Conservation (phyloP, 2,888 invertebrate species). For the Nephrotoma appendiculata region DNA sequence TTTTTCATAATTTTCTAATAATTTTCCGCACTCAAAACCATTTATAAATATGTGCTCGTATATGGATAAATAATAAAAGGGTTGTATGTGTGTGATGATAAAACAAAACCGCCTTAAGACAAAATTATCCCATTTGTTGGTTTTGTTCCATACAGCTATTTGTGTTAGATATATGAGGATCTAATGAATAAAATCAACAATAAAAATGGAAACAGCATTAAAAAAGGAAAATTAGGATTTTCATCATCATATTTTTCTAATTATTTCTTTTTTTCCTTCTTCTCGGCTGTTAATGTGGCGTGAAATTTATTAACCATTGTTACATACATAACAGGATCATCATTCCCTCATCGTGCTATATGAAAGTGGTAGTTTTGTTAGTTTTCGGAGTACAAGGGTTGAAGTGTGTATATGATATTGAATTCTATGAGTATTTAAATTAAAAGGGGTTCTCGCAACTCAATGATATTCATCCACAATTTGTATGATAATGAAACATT, state of each 20-base stretch:
- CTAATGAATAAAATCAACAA: constrained; percentile 6
- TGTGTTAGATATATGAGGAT: constrained; percentile 6
- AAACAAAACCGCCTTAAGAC: constrained; percentile 12
- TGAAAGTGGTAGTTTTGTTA: not conserved
- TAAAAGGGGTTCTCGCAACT: not conserved
- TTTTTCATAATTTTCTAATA: not conserved
- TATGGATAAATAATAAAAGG: not conserved
- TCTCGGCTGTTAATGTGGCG: constrained; percentile 22
- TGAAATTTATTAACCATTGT: constrained; percentile 18
- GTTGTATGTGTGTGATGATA: not conserved
- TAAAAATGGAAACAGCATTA: constrained; percentile 6
- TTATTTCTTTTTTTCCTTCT: not conserved
- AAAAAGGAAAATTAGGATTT: constrained; percentile 3
- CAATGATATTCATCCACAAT: not conserved
- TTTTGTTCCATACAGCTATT: constrained; percentile 2
- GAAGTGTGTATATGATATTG: not conserved
- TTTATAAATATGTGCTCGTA: not conserved
- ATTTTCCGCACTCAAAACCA: not conserved
- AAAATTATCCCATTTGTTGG: constrained; percentile 8
- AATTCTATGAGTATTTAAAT: not conserved
- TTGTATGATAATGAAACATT: not conserved
- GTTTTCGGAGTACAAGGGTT: not conserved
- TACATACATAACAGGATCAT: not conserved
- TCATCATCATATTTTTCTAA: not conserved
- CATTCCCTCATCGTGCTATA: not conserved